Conservation (phyloP, 2,113 vertebrate species). For the Brachypodius melanocephalos region DNA sequence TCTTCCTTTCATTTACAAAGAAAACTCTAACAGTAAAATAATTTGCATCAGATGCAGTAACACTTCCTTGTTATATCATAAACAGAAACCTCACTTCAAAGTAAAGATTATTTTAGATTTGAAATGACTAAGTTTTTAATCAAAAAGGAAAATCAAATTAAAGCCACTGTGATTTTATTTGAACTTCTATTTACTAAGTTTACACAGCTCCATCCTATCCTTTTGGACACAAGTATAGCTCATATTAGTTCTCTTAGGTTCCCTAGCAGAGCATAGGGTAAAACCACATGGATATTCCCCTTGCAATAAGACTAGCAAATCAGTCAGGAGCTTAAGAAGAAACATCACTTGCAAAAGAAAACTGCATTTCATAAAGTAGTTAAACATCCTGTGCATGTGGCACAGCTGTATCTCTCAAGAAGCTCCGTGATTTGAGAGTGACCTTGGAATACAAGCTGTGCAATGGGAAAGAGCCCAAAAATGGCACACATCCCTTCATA, state of each 20-base stretch:
- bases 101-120: neutral
- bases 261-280: neutral
- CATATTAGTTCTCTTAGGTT: neutral
- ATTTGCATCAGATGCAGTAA: neutral
- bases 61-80: neutral
- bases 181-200: neutral
- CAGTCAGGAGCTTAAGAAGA: neutral
- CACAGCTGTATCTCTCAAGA: neutral
- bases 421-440: neutral
- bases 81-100: neutral
- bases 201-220: neutral
- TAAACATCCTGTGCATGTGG: fast-evolving
- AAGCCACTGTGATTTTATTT: neutral
- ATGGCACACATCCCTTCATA: fast-evolving
- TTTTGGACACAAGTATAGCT: neutral
- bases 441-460: neutral
- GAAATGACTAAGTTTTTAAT: neutral
- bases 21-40: neutral
- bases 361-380: neutral
- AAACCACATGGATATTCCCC: neutral
- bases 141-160: neutral
- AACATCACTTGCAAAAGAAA: neutral
- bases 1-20: neutral
- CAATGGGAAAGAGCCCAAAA: neutral
- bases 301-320: neutral